Conservation (phyloP, 2,888 invertebrate species). For the Dinocampus coccinellae region DNA sequence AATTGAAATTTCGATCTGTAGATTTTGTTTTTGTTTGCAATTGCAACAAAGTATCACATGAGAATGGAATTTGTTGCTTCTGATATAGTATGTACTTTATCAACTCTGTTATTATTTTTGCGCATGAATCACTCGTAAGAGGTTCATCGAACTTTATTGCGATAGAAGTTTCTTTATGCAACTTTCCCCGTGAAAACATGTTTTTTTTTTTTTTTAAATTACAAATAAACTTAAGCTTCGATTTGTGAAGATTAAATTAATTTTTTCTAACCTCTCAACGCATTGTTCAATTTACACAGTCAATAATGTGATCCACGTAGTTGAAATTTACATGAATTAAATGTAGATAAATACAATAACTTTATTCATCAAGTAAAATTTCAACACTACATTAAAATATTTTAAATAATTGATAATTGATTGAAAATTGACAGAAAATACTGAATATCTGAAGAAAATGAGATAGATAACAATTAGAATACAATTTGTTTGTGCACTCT, state of each 20-base stretch:
- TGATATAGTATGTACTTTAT: conserved; percentile 68
- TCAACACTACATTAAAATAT: too few relatives aligned
- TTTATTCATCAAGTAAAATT: neutral
- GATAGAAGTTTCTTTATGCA: conserved; percentile 54
- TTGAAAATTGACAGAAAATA: neutral
- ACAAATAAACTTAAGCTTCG: too few relatives aligned
- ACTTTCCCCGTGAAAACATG: conserved; percentile 50
- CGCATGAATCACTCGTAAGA: conserved; percentile 65
- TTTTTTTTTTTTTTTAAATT: conserved; percentile 5
- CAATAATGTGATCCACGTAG: neutral
- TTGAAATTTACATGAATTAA: too few relatives aligned
- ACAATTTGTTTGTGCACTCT: too few relatives aligned
- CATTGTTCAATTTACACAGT: neutral
- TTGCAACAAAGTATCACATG: conserved; percentile 62
- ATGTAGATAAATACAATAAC: neutral
- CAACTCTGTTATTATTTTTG: conserved; percentile 64
- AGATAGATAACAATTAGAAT: too few relatives aligned
- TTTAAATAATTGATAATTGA: neutral
- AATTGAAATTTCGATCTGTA: conserved; percentile 54
- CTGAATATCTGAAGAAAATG: too few relatives aligned
- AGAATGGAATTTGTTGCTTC: conserved; percentile 68
- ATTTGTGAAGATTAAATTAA: neutral
- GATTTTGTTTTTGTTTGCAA: conserved; percentile 55
- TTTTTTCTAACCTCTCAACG: neutral
- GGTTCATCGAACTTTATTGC: conserved; percentile 62